A percentile compares a stretch with the other conserved stretches of the same genome.
Evolutionary conservation across 2,888 invertebrate species (phyloP).

Genomic region (Callimorpha dominula): DNA sequence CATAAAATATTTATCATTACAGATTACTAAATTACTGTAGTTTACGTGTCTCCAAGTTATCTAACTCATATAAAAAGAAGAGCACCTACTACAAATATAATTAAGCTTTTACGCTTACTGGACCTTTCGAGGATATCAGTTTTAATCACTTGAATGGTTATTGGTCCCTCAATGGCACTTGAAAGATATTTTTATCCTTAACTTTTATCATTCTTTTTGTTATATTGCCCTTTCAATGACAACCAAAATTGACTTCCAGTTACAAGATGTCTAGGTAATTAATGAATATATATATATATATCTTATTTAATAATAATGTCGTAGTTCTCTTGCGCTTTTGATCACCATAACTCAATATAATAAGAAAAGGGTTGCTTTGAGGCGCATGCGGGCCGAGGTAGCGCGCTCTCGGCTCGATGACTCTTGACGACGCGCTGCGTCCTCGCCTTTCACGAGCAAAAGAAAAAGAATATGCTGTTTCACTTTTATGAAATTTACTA

Average conservation of each 20-base stretch:
- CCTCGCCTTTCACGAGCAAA: conserved; percentile 73
- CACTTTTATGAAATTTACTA: conserved; percentile 47
- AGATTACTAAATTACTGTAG: background rate
- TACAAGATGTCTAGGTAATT: background rate
- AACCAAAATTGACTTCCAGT: background rate
- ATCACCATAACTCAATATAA: conserved; percentile 67
- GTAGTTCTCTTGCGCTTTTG: conserved; percentile 70
- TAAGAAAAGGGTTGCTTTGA: conserved; percentile 74
- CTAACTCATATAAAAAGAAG: background rate
- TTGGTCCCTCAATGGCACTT: conserved; percentile 2
- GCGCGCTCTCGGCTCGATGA: conserved; percentile 76
- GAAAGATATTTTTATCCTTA: background rate
- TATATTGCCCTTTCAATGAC: background rate
- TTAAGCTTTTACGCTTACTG: conserved; percentile 1
- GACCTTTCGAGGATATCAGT: background rate
- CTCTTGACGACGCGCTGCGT: conserved; percentile 73
- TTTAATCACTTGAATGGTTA: conserved; percentile 14
- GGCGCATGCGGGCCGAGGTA: conserved; percentile 69
- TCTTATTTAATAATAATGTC: conserved; percentile 5
- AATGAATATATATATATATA: background rate
- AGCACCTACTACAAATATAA: background rate
- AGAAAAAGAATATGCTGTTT: conserved; percentile 39
- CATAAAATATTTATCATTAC: background rate
- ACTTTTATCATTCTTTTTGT: background rate
- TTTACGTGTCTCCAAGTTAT: background rate